Base-by-base conservation (phyloP, 2,888 invertebrate species). In the Lycocerus yunnanus region DNA sequence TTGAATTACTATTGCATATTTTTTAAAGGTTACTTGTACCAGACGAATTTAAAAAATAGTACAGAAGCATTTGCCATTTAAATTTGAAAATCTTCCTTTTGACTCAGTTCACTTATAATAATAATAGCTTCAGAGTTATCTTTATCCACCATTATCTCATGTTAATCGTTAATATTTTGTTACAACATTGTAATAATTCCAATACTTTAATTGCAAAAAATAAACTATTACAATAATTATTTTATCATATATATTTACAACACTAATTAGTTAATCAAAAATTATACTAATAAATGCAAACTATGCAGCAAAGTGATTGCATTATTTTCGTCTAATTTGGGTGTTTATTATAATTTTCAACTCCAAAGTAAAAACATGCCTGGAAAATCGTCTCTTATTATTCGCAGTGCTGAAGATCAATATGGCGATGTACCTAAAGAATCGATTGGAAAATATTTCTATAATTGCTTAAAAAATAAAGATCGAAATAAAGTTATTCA, bases 391-490 rank as follows among this genome's bases (percentile, higher is more conserved):
- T 18, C 18, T 18, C 5, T 18, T 18, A 16, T 63, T 18, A 13
- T 63, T 13, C 20, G 18, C 0, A 20, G 61, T 13, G 18, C 18
- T n/a, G n/a, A 77, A 58, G 68, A 58, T 18, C 11, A 20, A 13
- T 58, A 20, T 58, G 43, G 43, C 1, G 18, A 75, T 58, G 20
- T 74, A 58, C 20, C 15, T 14, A 58, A 68, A 65, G 58, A 72
- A 59, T 63, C 65, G 10, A 24, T 69, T 15, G 66, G 58, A 63
- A 66, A 24, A 65, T 21, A 27, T 24, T 21, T 27, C 1, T n/a
- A 21, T 11, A 66, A 66, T 15, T n/a, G n/a, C 27, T 66, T 66
- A 14, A 66, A 66, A 63, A 9, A 21, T 10, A n/a, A 21, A 67
- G 21, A 58, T n/a, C n/a, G 13, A 20, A 58, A 27, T 10, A 15